phyloP scores from a whole-genome alignment of 2,888 invertebrate species.

The Philaethria dido region DNA sequence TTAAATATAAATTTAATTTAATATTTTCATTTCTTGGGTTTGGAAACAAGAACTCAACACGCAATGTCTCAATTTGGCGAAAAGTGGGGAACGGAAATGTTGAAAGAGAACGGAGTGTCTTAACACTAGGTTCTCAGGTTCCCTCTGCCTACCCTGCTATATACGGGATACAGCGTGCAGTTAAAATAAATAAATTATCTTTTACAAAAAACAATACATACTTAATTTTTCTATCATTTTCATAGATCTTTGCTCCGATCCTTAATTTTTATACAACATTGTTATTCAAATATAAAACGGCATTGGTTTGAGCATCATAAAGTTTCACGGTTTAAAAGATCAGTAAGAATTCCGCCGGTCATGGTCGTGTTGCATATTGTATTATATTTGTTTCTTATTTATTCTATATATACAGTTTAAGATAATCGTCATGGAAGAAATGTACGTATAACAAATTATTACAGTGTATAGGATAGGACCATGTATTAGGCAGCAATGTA shows the following conservation, averaged over 20 bases:
- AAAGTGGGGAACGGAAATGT: too few species aligned
- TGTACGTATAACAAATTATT: neutral
- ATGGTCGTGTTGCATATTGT: neutral
- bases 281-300: slow-evolving; percentile 7
- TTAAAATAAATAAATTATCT: too few species aligned
- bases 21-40: too few species aligned
- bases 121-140: too few species aligned
- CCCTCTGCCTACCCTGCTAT: too few species aligned
- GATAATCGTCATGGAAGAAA: neutral
- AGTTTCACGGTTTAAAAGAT: slow-evolving; percentile 13
- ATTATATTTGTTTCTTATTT: neutral
- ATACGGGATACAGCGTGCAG: too few species aligned
- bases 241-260: neutral
- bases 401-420: neutral
- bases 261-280: neutral
- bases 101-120: too few species aligned
- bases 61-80: too few species aligned
- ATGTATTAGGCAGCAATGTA: neutral
- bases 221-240: neutral
- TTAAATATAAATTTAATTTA: too few species aligned
- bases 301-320: slow-evolving; percentile 17
- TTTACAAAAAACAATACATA: neutral
- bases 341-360: neutral
- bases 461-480: neutral
- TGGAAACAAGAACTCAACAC: too few species aligned